phyloP scores from a whole-genome alignment of 37 sponge, comb jelly and placozoan species.

The Beroe ovata region DNA sequence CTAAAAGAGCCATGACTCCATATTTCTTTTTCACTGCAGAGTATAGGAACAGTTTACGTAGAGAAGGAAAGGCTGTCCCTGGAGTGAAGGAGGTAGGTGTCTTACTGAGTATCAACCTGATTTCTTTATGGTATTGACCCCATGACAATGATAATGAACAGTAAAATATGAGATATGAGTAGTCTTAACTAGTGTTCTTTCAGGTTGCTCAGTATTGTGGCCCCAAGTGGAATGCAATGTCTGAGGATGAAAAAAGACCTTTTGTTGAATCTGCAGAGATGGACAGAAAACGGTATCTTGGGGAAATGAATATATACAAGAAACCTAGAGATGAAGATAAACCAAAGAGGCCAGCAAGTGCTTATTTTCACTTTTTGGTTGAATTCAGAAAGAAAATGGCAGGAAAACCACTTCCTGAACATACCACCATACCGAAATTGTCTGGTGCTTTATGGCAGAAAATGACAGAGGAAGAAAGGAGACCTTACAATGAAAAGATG shows the following conservation, averaged over 20 bases:
- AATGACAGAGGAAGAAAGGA: conserved; percentile 60
- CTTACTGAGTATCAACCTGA: no score
- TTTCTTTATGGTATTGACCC: no score
- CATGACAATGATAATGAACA: no score
- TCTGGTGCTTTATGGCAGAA: conserved; percentile 59
- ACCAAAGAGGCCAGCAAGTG: conserved; percentile 67
- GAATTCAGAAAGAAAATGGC: conserved; percentile 67
- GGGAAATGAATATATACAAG: conserved; percentile 55
- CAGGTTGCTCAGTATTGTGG: conserved; percentile 67
- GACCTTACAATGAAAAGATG: conserved; percentile 61
- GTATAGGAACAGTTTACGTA: conserved; percentile 60
- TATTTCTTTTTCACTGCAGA: conserved; percentile 67
- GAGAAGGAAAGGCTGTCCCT: conserved; percentile 63
- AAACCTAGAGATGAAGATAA: conserved; percentile 65
- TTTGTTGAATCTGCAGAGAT: conserved; percentile 60
- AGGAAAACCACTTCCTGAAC: conserved; percentile 58
- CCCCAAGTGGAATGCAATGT: conserved; percentile 59
- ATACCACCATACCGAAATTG: conserved; percentile 51
- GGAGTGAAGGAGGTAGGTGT: conserved; percentile 59
- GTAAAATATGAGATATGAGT: no score
- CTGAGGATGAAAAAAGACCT: conserved; percentile 46
- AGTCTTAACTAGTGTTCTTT: no score
- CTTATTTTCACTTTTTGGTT: conserved; percentile 65
- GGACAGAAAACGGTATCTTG: conserved; percentile 46
- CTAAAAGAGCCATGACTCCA: conserved; percentile 65